Conservation (phyloP, 2,888 invertebrate species). For the Tipula unca region DNA sequence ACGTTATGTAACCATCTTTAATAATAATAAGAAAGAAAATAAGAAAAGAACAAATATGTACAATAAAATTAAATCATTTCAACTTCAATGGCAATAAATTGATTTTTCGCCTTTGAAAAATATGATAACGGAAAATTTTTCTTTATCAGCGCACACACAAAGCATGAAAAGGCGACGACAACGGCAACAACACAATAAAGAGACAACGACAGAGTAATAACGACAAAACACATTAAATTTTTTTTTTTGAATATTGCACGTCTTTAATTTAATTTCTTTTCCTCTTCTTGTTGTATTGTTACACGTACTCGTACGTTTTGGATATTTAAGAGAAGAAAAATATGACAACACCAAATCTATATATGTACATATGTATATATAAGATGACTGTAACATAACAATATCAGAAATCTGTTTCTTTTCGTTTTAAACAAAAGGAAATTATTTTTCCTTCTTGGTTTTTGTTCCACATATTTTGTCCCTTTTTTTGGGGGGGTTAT, state of each 20-base stretch:
- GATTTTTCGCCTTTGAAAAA: background rate
- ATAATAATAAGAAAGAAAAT: background rate
- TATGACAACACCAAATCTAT: constrained; percentile 14
- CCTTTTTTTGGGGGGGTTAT: background rate
- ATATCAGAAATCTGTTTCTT: background rate
- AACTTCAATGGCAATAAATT: background rate
- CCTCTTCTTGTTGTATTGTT: background rate
- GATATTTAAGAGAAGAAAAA: background rate
- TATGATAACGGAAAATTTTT: background rate
- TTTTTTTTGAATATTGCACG: background rate
- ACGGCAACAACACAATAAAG: background rate
- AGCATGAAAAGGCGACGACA: background rate
- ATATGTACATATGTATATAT: background rate
- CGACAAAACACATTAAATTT: background rate
- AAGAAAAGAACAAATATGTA: background rate
- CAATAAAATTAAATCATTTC: background rate
- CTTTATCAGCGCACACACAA: background rate
- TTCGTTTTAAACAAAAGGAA: background rate
- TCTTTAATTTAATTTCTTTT: constrained; percentile 14
- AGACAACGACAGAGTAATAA: background rate
- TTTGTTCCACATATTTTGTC: background rate
- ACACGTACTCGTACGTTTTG: constrained; percentile 8
- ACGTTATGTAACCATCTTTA: background rate
- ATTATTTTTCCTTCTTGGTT: background rate
- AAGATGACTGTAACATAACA: background rate